phyloP scores from a whole-genome alignment of 37 sponge, comb jelly and placozoan genomes.

The Halichondria panicea region DNA sequence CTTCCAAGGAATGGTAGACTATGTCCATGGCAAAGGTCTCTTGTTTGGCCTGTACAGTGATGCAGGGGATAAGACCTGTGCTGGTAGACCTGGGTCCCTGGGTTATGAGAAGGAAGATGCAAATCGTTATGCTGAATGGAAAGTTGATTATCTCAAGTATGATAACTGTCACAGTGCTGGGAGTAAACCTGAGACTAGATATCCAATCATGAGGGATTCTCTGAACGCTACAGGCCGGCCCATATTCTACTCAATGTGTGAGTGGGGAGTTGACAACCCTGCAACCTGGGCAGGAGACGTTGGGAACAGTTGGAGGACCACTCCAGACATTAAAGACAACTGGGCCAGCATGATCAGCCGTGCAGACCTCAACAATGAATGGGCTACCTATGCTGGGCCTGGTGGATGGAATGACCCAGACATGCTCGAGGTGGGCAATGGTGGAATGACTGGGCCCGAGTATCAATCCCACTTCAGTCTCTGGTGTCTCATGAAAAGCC shows the following conservation, averaged over 20 bases:
- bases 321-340: constrained; percentile 69
- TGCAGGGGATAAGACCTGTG: constrained; percentile 80
- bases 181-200: constrained; percentile 48
- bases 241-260: constrained; percentile 87
- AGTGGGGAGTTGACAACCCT: constrained; percentile 69
- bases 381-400: constrained; percentile 67
- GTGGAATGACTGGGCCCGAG: constrained; percentile 64
- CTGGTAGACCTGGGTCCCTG: constrained; percentile 73
- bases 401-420: constrained; percentile 91
- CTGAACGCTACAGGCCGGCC: constrained; percentile 72
- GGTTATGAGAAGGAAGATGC: constrained; percentile 75
- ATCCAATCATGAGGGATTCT: constrained; percentile 79
- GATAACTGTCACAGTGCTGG: constrained; percentile 74
- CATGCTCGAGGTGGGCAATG: constrained; percentile 90
- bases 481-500: constrained; percentile 84
- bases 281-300: constrained; percentile 69
- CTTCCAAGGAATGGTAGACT: constrained; percentile 70
- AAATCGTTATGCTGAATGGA: constrained; percentile 73
- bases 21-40: constrained; percentile 75
- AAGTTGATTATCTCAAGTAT: constrained; percentile 79
- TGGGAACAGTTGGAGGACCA: constrained; percentile 92
- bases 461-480: constrained; percentile 83
- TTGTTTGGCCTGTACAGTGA: constrained; percentile 88
- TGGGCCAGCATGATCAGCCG: constrained; percentile 62
- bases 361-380: constrained; percentile 58